Base-by-base conservation (phyloP, 2,888 invertebrate species). In the Drosophila pseudotalamancana region DNA sequence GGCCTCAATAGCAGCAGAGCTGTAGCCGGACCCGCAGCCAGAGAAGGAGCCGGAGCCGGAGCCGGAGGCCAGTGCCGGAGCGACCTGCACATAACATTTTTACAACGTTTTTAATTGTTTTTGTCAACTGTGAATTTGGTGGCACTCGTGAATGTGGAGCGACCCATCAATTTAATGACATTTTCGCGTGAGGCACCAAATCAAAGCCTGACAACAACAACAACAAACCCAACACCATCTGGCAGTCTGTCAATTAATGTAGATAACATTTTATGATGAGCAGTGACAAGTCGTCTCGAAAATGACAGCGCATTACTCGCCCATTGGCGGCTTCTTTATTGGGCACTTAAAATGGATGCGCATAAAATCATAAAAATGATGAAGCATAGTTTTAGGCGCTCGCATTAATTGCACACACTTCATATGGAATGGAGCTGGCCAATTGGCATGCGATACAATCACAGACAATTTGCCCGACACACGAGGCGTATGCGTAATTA, bases 101-200 rank as follows among this genome's bases (percentile, higher is more conserved):
- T 72, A 76, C 73, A 80, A 68, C 81, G 57, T 73, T 86, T 87
- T 85, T 85, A 88, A 86, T 86, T 85, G 87, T 77, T 88, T 76
- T 74, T 80, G 87, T 74, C 87, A 78, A 76, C 82, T 69, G 74
- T 48, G 84, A 74, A 62, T 67, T 69, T 61, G 19, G 65, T 45
- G 78, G 62, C 62, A 45, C 55, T 61, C 70, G 45, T 39, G 50
- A 60, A 53, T 43, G 51, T 31, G 62, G 48, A 48, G 34, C 42
- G 70, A 67, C 56, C 85, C 87, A 82, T 87, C 85, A 82, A 84
- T 82, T 82, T 87, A 87, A 82, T 83, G 73, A 59, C 63, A 56
- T 73, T 75, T 78, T 83, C 76, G 87, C 85, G 73, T 81, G 82
- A 57, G 57, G n/a, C 61, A 49, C 53, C 46, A 55, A 83, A 83